Conservation (phyloP, 2,113 vertebrate species). For the Rattus rattus region DNA sequence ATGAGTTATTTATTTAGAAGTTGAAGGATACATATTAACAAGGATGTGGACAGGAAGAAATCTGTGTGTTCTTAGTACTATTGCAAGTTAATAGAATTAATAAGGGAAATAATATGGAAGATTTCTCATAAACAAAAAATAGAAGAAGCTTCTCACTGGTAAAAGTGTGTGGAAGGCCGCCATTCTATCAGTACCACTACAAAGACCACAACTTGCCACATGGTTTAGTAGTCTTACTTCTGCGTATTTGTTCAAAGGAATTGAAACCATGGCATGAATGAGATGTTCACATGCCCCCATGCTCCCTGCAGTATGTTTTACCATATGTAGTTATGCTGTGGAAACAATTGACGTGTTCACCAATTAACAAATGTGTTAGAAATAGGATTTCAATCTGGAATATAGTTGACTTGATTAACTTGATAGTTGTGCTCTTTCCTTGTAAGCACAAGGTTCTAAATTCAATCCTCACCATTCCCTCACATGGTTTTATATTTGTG, state of each 20-base stretch:
- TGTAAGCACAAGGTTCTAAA: background rate
- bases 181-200: background rate
- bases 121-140: background rate
- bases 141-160: background rate
- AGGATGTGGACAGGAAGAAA: background rate
- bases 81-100: background rate
- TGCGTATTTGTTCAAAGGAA: background rate
- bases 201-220: background rate
- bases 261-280: background rate
- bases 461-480: background rate
- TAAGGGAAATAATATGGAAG: background rate
- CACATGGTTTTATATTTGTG: background rate
- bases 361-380: background rate
- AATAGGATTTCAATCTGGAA: background rate
- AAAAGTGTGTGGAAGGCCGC: background rate
- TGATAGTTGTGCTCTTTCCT: background rate
- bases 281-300: background rate
- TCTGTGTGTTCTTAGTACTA: background rate
- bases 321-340: background rate
- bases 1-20: background rate
- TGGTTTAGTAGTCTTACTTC: background rate
- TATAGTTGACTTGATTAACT: background rate
- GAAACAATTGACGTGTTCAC: background rate
- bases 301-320: background rate
- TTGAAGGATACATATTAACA: background rate